Evolutionary conservation across 1,140 invertebrate species (phyloP), one percentile per base, ranked within the genome.

Genomic region (Zaprionus camerounensis): DNA sequence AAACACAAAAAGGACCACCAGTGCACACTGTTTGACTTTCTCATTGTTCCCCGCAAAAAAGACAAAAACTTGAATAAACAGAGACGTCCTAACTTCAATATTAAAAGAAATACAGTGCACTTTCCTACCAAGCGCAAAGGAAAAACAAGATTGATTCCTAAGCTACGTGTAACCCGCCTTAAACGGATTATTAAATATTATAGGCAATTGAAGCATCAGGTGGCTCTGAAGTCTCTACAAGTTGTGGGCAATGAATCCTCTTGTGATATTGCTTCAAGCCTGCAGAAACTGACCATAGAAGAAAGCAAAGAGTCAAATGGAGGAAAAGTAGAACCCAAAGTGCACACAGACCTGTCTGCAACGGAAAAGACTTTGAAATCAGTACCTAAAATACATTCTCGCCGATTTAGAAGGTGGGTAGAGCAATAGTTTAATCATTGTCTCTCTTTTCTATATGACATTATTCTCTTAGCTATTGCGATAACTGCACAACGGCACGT

Each of bases 331-430:
- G 41, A 12, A 44, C n/a, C 0, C 12, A 63, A 17, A 7, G 41
- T 17, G 13, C 13, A 13, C 46, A 24, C 17, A 22, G 17, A 49
- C 46, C 22, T 49, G n/a, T 15, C 13, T 41, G 15, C 2, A 44
- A 2, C 6, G 20, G 20, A 24, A 13, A 24, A 51, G 46, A 12
- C 61, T 2, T 38, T 3, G 24, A 0, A 20, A 0, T 1, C 36
- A 34, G 13, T 9, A 3, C 58, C 77, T 58, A 26, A 62, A 41
- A 73, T 78, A 62, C 78, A 92, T 75, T 92, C 91, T n/a, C 84
- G 86, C 1, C 81, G 86, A 3, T 92, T 92, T 53, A 80, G 91
- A 82, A 84, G 78, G 91, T 92, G 53, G 13, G 15, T 17, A 26
- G 2, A 31, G 20, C 17, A 9, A 31, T 11, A 51, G 7, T 7